Evolutionary conservation across 2,113 vertebrate species (phyloP).

Genomic region (Isurus oxyrinchus): DNA sequence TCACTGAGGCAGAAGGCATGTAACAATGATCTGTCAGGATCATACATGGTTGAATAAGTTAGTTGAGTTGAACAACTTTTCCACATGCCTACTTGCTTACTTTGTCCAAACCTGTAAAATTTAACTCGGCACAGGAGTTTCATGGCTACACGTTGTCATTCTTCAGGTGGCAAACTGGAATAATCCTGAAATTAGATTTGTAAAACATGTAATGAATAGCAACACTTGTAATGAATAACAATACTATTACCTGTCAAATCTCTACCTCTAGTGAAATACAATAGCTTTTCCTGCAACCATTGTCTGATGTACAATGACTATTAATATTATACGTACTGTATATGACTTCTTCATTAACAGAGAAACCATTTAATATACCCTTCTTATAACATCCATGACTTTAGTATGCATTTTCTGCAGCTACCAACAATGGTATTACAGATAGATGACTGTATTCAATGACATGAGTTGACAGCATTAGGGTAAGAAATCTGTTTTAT

Average conservation of each 20-base stretch:
- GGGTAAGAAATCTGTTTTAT: neutral
- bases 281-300: neutral
- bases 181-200: neutral
- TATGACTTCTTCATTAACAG: neutral
- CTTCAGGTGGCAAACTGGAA: neutral
- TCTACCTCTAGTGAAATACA: neutral
- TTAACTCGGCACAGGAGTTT: neutral
- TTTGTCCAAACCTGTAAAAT: neutral
- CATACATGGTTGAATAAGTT: neutral
- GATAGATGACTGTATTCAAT: neutral
- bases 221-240: too few relatives aligned
- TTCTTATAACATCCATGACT: neutral
- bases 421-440: neutral
- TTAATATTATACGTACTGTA: neutral
- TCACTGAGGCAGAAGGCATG: neutral
- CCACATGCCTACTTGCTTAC: neutral
- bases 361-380: neutral
- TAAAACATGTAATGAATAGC: neutral
- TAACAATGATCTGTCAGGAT: conserved; percentile 1
- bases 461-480: neutral
- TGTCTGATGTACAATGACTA: neutral
- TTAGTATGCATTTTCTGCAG: neutral
- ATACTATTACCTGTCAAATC: neutral
- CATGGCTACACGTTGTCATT: neutral
- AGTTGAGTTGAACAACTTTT: neutral